Evolutionary conservation across 1,140 invertebrate genomes (phyloP).

Genomic region (Lepidurus packardi): DNA sequence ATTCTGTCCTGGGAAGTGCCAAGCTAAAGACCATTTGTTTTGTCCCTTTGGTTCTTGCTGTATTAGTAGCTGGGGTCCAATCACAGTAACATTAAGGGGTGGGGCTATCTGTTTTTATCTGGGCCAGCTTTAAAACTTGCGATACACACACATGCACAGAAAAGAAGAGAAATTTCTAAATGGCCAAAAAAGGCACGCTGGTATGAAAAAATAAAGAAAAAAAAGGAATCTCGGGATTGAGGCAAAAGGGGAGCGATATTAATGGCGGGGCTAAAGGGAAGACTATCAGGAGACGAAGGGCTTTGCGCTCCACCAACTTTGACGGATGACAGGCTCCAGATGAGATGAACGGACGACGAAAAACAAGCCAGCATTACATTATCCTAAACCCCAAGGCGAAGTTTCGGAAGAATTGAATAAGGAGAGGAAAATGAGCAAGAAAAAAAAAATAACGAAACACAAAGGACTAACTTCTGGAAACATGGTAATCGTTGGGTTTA

Average conservation of each 20-base stretch:
- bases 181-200: no score
- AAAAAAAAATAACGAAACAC: neutral
- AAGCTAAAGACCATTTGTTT: no score
- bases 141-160: neutral
- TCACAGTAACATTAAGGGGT: no score
- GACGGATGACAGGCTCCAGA: slow-evolving; percentile 20
- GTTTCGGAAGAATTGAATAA: slow-evolving; percentile 22
- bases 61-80: no score
- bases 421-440: slow-evolving; percentile 3
- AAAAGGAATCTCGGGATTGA: slow-evolving; percentile 5
- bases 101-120: neutral
- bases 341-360: slow-evolving; percentile 18
- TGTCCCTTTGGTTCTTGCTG: no score
- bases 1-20: no score
- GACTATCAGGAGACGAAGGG: slow-evolving; percentile 20
- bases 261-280: slow-evolving; percentile 5
- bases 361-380: slow-evolving; percentile 19
- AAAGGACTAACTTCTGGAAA: neutral
- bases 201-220: neutral
- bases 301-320: slow-evolving; percentile 21
- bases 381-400: slow-evolving; percentile 21
- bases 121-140: neutral
- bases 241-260: slow-evolving; percentile 21
- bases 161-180: neutral
- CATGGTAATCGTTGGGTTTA: neutral